Conservation (phyloP, 2,113 vertebrate species). For the Tinamus guttatus region DNA sequence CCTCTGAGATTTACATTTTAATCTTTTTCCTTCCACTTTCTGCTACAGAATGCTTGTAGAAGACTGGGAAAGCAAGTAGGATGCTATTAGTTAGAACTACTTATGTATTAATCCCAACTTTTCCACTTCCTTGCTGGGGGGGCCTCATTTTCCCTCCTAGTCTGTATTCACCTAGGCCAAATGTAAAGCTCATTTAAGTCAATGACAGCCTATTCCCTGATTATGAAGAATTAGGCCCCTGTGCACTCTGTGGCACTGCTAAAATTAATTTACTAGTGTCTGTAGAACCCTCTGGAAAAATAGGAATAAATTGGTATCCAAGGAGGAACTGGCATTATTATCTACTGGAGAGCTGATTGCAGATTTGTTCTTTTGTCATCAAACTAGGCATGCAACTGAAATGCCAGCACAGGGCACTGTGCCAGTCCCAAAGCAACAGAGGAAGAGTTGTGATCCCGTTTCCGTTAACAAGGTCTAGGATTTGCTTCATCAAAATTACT, state of each 20-base stretch:
- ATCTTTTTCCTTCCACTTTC: background rate
- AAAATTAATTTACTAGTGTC: background rate
- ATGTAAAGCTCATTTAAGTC: background rate
- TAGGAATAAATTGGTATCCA: background rate
- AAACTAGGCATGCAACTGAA: background rate
- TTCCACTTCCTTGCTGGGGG: background rate
- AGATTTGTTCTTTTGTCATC: background rate
- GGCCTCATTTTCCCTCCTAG: background rate
- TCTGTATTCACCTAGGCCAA: background rate
- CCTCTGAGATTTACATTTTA: background rate
- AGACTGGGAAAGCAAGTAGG: background rate
- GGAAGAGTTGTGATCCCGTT: background rate
- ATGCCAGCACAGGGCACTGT: accelerated
- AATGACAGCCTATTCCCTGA: background rate
- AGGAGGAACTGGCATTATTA: background rate
- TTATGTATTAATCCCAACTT: background rate
- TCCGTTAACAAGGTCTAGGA: background rate
- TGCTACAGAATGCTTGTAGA: background rate
- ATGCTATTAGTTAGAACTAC: background rate
- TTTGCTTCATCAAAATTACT: background rate
- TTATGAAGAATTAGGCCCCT: background rate
- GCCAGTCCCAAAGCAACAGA: background rate
- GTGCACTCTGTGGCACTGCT: background rate
- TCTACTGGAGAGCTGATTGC: background rate
- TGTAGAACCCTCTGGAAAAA: background rate